phyloP scores from a whole-genome alignment of 2,113 vertebrate species.

The Suricata suricatta region DNA sequence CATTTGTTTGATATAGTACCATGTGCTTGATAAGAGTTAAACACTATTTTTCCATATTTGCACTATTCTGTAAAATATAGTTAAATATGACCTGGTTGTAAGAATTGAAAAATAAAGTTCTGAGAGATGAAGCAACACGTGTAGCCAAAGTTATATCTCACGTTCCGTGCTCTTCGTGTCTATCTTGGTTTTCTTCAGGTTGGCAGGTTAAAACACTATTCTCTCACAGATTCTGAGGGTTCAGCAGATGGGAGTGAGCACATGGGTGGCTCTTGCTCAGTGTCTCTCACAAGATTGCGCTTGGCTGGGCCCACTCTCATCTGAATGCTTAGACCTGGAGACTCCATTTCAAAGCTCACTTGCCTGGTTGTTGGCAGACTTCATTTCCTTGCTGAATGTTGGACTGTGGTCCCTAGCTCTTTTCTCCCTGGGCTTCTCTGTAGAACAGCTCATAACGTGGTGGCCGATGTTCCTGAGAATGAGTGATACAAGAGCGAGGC shows the following conservation, averaged over 20 bases:
- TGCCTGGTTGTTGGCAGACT: background rate
- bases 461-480: background rate
- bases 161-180: background rate
- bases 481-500: background rate
- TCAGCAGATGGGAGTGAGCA: background rate
- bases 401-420: background rate
- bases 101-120: background rate
- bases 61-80: background rate
- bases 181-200: background rate
- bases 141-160: background rate
- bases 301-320: background rate
- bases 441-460: no score
- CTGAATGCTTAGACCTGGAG: accelerated
- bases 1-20: background rate
- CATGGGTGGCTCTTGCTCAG: background rate
- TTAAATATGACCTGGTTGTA: background rate
- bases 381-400: background rate
- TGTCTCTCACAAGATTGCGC: background rate
- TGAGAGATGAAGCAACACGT: background rate
- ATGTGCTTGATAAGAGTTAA: background rate
- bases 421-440: background rate
- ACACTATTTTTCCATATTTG: background rate
- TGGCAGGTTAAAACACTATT: background rate
- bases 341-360: no score
- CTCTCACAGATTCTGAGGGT: background rate